Base-by-base conservation (phyloP, 2,888 invertebrate species). In the Ophonus ardosiacus region DNA sequence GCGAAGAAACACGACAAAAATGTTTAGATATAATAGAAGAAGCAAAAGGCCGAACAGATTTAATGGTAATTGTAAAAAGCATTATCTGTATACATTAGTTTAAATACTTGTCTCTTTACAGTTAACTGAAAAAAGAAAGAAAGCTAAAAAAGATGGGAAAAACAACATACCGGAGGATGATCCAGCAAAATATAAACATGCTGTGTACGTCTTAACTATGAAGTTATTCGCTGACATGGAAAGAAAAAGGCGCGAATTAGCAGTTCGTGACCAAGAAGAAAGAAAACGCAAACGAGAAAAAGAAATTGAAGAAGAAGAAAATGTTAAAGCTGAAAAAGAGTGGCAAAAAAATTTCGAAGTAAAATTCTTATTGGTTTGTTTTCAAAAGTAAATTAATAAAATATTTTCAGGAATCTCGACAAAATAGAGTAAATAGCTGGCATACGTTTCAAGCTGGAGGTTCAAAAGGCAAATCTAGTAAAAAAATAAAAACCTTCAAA, bases 301-400 rank as follows among this genome's bases (percentile, higher is more conserved):
- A 17, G 98, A 98, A 93, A 95, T 98, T 80, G 97, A 97, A 86
- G 97, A 97, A 83, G 98, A 98, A 89, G 98, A 98, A 89, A 96
- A 96, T 88, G 94, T 95, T 86, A 96, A 97, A 86, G 92, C 96
- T 74, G 98, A 99, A 89, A 97, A 97, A 88, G 99, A 99, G 90
- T 99, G 98, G 98, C 97, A 98, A 87, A 98, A 98, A 90, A 99
- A 99, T 92, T 99, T 98, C 92, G 99, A 99, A 93, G 97, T 96
- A 90, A 88, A 88, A 56, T 18, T 24, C 1, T 31, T 21, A 17
- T 76, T 13, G 8, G 6, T 63, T 81, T 86, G 71, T 81, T 57
- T 24, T 7, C 24, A 78, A 18, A 24, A 13, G 10, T 4, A 78
- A 78, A 18, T 59, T 59, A 21, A 17, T 38, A 40, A 68, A 85